A percentile compares a stretch with the other conserved stretches of the same genome.
These are phyloP conservation scores for Orius insidiosus DNA, from an alignment of 1,140 invertebrate genomes.

Conservation along the genomic window DNA sequence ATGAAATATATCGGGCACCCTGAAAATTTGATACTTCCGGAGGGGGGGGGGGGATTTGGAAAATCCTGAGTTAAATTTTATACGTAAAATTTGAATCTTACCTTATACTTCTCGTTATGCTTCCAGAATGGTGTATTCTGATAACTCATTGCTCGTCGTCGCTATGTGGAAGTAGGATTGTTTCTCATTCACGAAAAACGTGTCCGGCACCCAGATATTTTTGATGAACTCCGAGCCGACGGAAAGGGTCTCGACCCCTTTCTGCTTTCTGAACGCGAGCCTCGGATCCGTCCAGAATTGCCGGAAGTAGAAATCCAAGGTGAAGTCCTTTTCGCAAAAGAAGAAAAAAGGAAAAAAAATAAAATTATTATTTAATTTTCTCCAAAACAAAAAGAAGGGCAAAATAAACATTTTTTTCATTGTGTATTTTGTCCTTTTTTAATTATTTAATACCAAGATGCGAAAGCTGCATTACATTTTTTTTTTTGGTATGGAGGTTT, in stretches of 20 bases:
- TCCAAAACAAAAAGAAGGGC: background rate
- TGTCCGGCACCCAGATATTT: conserved; percentile 96
- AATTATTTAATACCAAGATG: too few species aligned
- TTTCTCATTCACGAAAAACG: conserved; percentile 97
- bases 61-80: too few species aligned
- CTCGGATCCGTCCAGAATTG: conserved; percentile 95
- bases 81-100: too few species aligned
- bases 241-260: conserved; percentile 72
- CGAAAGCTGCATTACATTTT: too few species aligned
- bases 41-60: too few species aligned
- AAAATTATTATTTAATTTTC: background rate
- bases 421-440: too few species aligned
- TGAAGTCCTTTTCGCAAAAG: conserved; percentile 67
- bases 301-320: conserved; percentile 96
- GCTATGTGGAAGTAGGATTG: conserved; percentile 96
- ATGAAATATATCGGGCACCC: too few species aligned
- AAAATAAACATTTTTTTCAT: too few species aligned
- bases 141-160: conserved; percentile 95
- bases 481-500: too few species aligned
- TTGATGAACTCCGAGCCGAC: conserved; percentile 90
- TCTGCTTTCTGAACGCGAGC: conserved; percentile 71
- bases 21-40: too few species aligned
- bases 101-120: conserved; percentile 89
- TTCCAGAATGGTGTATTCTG: conserved; percentile 82
- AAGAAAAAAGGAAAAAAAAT: background rate